A percentile compares a stretch with the other conserved stretches of the same genome.
phyloP scores from a whole-genome alignment of 2,113 vertebrate genomes.

The Protobothrops flavoviridis region DNA sequence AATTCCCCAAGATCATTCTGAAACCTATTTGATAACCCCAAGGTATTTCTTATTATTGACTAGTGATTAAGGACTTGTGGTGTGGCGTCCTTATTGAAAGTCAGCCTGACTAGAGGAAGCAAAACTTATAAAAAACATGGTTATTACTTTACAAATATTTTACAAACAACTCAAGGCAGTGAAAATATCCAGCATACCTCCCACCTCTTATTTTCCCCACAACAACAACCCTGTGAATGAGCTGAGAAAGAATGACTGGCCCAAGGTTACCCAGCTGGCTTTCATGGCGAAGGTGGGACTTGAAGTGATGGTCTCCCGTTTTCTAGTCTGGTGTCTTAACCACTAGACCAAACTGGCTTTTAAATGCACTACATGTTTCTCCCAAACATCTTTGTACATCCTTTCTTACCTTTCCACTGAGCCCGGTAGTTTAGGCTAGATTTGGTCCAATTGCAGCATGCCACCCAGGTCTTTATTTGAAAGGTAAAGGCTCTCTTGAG shows the following conservation, averaged over 20 bases:
- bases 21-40: conserved; percentile 48
- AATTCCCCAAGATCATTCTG: conserved; percentile 33
- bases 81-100: background rate
- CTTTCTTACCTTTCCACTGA: background rate
- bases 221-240: background rate
- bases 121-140: conserved; percentile 3
- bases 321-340: background rate
- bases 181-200: background rate
- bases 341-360: background rate
- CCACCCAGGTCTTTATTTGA: background rate
- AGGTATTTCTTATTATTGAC: conserved; percentile 47
- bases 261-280: background rate
- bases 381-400: background rate
- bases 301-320: background rate
- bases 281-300: background rate
- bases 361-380: background rate
- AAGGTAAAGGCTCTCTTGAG: background rate
- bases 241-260: background rate
- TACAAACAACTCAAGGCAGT: background rate
- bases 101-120: conserved; percentile 1
- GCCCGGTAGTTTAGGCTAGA: background rate
- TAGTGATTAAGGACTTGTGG: conserved; percentile 35
- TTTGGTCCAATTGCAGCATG: background rate
- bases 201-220: background rate
- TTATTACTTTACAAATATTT: background rate